These are phyloP conservation scores for Calcarius lapponicus DNA, from an alignment of 2,797 vertebrate genomes.

Conservation along the genomic window DNA sequence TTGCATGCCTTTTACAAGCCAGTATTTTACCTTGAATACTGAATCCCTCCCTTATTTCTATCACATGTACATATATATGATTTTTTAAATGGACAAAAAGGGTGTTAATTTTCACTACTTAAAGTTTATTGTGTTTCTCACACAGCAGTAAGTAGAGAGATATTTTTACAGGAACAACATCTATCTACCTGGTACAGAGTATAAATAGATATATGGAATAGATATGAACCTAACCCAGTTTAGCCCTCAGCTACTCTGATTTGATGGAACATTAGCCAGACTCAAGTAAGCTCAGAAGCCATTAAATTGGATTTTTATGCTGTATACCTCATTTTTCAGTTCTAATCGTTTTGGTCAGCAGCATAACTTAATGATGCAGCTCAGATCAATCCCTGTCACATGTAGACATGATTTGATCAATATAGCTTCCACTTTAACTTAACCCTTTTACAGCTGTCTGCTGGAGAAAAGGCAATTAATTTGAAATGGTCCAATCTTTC, in stretches of 20 bases:
- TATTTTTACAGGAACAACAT: background rate
- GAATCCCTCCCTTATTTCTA: background rate
- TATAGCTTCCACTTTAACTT: slow-evolving; percentile 55
- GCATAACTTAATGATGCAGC: slow-evolving; percentile 33
- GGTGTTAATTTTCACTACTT: background rate
- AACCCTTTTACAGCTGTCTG: slow-evolving; percentile 59
- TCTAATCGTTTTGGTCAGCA: slow-evolving; percentile 55
- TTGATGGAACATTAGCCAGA: slow-evolving; percentile 54
- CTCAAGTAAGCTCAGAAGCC: slow-evolving; percentile 44
- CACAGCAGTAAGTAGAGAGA: background rate
- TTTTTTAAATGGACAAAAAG: background rate
- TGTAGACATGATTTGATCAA: slow-evolving; percentile 44
- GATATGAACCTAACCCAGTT: slow-evolving; percentile 40
- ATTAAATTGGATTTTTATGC: slow-evolving; percentile 56
- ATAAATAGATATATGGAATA: slow-evolving; percentile 9
- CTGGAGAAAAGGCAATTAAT: slow-evolving; percentile 38
- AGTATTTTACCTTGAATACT: background rate
- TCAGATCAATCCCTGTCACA: slow-evolving; percentile 61
- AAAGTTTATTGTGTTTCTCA: background rate
- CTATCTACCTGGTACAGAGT: background rate
- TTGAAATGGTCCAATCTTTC: slow-evolving; percentile 23
- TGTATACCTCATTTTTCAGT: slow-evolving; percentile 48
- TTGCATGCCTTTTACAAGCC: background rate
- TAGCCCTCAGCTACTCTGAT: slow-evolving; percentile 38
- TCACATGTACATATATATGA: background rate